Evolutionary conservation across 2,797 vertebrate species (phyloP).

Genomic region (Mastacembelus armatus): DNA sequence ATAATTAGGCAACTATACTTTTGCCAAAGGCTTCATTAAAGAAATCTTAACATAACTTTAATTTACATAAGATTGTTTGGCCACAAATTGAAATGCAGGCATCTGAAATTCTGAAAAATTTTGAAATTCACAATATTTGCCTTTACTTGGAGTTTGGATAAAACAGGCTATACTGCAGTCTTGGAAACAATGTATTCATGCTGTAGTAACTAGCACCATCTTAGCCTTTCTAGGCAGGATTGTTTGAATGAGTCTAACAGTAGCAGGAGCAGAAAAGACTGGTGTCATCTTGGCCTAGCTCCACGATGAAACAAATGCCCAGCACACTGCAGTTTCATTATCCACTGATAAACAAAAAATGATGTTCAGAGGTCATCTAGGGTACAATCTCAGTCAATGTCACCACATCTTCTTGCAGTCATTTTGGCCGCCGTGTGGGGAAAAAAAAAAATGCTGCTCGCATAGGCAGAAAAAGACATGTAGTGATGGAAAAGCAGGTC

Average conservation of each 20-base stretch:
- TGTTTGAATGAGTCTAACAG: constrained; percentile 15
- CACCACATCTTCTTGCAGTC: neutral
- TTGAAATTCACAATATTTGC: constrained; percentile 15
- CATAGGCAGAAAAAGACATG: constrained; percentile 6
- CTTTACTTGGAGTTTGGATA: constrained; percentile 1
- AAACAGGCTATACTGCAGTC: neutral
- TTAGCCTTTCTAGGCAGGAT: constrained; percentile 30
- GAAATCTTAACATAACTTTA: constrained; percentile 42
- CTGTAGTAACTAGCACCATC: constrained; percentile 53
- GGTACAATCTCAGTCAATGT: constrained; percentile 6
- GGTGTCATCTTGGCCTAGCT: constrained; percentile 15
- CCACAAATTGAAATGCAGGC: constrained; percentile 12
- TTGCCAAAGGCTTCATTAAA: constrained; percentile 39
- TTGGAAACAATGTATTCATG: constrained; percentile 32
- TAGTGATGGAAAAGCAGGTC: constrained; percentile 31
- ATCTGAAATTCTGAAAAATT: constrained; percentile 29
- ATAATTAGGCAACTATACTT: constrained; percentile 1
- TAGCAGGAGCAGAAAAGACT: constrained; percentile 24
- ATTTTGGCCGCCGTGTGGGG: neutral
- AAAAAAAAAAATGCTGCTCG: constrained; percentile 28
- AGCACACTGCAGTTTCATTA: neutral
- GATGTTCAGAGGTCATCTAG: neutral
- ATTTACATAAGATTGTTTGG: constrained; percentile 34
- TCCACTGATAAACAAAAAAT: constrained; percentile 2
- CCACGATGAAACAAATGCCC: constrained; percentile 12